These are phyloP conservation scores for Lycorma delicatula DNA, from an alignment of 1,140 invertebrate species.

Conservation along the genomic window DNA sequence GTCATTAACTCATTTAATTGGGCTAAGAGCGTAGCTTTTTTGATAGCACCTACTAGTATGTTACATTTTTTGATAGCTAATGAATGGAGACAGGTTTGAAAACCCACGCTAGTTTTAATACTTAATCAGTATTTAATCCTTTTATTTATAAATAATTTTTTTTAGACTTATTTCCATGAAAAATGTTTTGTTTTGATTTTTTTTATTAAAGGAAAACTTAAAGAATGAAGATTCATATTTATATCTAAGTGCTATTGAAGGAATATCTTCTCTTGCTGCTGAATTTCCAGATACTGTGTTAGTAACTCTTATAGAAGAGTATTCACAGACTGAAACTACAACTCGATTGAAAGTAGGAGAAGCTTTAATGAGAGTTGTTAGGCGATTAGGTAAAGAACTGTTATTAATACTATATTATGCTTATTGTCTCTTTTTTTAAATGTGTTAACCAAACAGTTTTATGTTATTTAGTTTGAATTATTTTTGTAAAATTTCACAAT, in stretches of 20 bases:
- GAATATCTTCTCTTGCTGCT: conserved; percentile 55
- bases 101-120: no score
- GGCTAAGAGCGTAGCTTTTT: no score
- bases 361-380: conserved; percentile 63
- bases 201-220: conserved; percentile 54
- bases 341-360: conserved; percentile 74
- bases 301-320: conserved; percentile 52
- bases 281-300: conserved; percentile 58
- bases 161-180: no score
- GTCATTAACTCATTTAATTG: no score
- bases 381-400: conserved; percentile 53
- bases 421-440: not conserved
- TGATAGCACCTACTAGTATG: no score
- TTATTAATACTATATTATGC: conserved; percentile 13
- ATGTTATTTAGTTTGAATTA: no score
- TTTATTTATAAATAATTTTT: no score
- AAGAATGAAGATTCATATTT: conserved; percentile 74
- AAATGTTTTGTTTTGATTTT: no score
- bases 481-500: no score
- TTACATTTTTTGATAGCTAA: no score
- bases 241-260: conserved; percentile 70
- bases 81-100: no score
- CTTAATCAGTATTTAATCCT: no score
- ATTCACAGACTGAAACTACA: conserved; percentile 40
- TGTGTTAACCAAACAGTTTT: conserved; percentile 3